Evolutionary conservation across 2,888 invertebrate genomes (phyloP), one percentile per base, ranked within the genome.

Genomic region (Morpho achilles): DNA sequence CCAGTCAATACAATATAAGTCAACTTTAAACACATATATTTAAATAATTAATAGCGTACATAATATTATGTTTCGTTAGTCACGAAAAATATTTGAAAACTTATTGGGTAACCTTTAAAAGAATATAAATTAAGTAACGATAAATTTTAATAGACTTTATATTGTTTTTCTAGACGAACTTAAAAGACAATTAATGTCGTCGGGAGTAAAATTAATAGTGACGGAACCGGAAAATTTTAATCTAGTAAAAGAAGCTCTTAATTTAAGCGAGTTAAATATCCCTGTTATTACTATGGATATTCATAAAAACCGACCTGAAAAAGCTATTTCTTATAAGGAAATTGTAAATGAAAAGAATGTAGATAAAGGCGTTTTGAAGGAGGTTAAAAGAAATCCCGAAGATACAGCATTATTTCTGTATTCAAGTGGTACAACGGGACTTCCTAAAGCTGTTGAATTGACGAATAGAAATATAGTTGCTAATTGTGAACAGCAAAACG

Each of bases 341-440:
- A 65, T 94, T 3, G 80, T 87, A 1, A 87, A 92, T 69, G 87
- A 84, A 50, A 73, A 83, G 51, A 72, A 82, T 56, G 77, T 90
- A 7, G 92, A 93, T 66, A 79, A 91, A 10, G 80, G 83, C 63
- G 72, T 87, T 53, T 69, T 93, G 46, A 90, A 82, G 58, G 72
- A 80, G 23, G 82, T 87, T 8, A 80, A 74, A 10, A 75, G 82
- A 55, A 72, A 66, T 45, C 66, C 85, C 1, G 84, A 93, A 9
- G 95, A 95, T 69, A 78, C 94, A 2, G 91, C 92, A 0, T 76
- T 95, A 40, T 72, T 97, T 65, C 96, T 95, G 0, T 97, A 95
- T 84, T 97, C 96, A 4, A 96, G 96, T 75, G 96, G 96, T 4
- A 97, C 97, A 0, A 97, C 96, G 0, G 97, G 97, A 0, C 66